Base-by-base conservation (phyloP, 2,113 vertebrate species). In the Hydrolagus affinis region DNA sequence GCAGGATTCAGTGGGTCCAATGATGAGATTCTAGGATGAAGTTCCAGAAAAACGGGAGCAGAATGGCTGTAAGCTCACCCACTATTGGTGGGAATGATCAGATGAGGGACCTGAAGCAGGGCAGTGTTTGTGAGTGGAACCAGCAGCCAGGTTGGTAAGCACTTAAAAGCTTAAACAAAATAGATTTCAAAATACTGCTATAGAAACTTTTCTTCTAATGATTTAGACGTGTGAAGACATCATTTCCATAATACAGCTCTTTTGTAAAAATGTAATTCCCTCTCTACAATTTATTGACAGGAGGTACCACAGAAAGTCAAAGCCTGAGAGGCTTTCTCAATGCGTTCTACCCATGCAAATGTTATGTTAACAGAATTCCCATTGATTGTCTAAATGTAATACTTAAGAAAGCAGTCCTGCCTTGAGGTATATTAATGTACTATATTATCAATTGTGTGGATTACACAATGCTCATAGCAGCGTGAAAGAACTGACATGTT, bases 251-350 rank as follows among this genome's bases (percentile, higher is more conserved):
- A 66, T 25, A 8, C 14, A 62, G 59, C 14, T 17, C 23, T 12
- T n/a, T 78, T 6, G 14, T 11, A 66, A 66, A 32, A 64, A 83
- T 1, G 30, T 15, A 25, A 15, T 11, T 8, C 25, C n/a, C 23
- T 91, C 89, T 89, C 88, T 87, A 87, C 86, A 88, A 88, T 86
- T 87, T 90, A 93, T 93, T 92, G 86, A 90, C 89, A 90, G 88
- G 89, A 93, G 93, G 91, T 91, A 89, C 92, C 92, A 94, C 93
- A 93, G 93, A 92, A 44, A 91, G n/a, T 87, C 88, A 91, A 89
- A 89, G 89, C 90, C 90, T 70, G 1, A 86, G 86, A 32, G 89
- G 90, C 89, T 90, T 91, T 91, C 89, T 93, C 88, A 28, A 87
- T 85, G 88, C 90, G 90, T 88, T 88, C 89, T 86, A 87, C 90